These are phyloP conservation scores for Rhynchomys soricoides DNA, from an alignment of 2,113 vertebrate genomes.

Conservation along the genomic window DNA sequence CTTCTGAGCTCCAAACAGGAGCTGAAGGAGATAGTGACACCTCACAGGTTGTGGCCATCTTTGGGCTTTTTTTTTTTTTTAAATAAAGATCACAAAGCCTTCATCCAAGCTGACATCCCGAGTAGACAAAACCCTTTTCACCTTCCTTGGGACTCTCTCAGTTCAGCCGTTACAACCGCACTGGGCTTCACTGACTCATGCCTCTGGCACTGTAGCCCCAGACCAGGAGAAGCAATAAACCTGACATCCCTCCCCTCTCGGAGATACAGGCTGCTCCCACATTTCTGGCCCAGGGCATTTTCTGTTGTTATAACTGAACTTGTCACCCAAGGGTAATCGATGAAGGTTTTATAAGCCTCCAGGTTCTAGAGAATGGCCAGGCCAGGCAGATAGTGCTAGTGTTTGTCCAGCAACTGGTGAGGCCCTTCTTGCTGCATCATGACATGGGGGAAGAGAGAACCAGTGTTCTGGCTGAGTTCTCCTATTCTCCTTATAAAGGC, in stretches of 20 bases:
- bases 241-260: neutral
- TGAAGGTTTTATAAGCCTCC: neutral
- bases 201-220: neutral
- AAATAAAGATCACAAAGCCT: neutral
- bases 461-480: neutral
- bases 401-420: neutral
- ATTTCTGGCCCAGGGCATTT: no score
- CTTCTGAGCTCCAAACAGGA: neutral
- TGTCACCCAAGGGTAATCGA: no score
- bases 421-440: neutral
- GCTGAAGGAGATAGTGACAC: neutral
- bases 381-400: neutral
- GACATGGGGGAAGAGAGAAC: neutral
- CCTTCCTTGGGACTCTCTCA: rapidly evolving
- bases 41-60: neutral
- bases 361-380: neutral
- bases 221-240: neutral
- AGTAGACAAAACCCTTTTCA: rapidly evolving
- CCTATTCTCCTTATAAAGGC: neutral
- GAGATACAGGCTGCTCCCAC: neutral
- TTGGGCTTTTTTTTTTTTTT: neutral
- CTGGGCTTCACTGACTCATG: neutral
- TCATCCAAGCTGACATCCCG: no score
- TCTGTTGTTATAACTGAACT: neutral
- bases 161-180: no score